Evolutionary conservation across 2,888 invertebrate species (phyloP), one percentile per base, ranked within the genome.

Genomic region (Drosophila ustulata): DNA sequence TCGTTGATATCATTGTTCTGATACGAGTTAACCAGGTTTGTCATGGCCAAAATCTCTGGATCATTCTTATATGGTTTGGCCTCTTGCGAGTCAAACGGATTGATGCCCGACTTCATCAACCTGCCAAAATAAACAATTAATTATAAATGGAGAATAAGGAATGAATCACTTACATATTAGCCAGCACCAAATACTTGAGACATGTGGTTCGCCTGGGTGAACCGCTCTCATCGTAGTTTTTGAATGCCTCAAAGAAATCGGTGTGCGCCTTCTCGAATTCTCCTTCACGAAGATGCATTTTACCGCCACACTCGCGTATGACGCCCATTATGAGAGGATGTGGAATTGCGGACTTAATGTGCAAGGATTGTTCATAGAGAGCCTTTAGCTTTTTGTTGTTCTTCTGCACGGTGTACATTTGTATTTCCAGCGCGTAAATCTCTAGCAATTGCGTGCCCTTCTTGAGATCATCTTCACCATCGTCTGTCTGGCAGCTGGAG

Each of bases 241-340:
- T 99, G 92, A 99, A 99, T 3, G 99, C 99, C 93, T 99, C 99
- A 92, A 99, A 99, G 93, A 99, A 99, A 92, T 99, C 99, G 7
- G 99, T 99, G 93, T 99, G 99, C 1, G 99, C 99, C 91, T 98
- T 97, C 91, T 99, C 99, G 92, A 99, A 99, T 93, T 99, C 99
- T 4, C 98, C 98, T 93, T 99, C 99, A 25, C 99, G 95, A 49
- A 99, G 93, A 93, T 99, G 99, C 99, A 99, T 99, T 93, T 99
- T 99, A 0, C 99, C 99, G 4, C 99, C 99, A 93, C 99, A 99
- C 93, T 99, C 99, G 95, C 99, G 94, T 71, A 99, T 99, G 34
- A 99, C 99, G 11, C 99, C 99, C 99, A 99, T 99, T 84, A 99
- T 99, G 32, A 99, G 94, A 3, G 99, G 99, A 95, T 99, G 99